Conservation (phyloP, 2,797 vertebrate species). For the Carapus acus region DNA sequence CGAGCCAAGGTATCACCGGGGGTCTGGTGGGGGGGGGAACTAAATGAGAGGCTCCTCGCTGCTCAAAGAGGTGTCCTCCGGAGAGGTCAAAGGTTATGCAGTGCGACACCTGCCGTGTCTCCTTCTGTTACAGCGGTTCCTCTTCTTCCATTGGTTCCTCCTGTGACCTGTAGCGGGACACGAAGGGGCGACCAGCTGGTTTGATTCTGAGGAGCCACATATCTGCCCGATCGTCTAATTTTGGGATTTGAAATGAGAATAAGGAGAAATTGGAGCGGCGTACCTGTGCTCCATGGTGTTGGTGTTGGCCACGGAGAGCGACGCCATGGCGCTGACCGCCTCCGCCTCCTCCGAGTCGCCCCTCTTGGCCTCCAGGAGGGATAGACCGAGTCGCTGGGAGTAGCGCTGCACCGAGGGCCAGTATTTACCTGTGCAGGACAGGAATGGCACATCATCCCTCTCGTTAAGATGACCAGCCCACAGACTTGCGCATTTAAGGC, state of each 20-base stretch:
- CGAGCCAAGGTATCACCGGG: constrained; percentile 56
- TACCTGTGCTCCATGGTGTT: constrained; percentile 83
- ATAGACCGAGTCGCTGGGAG: constrained; percentile 74
- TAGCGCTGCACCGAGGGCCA: constrained; percentile 83
- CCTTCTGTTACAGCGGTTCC: constrained; percentile 82
- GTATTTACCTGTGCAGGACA: constrained; percentile 79
- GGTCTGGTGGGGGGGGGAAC: constrained; percentile 33
- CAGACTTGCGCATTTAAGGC: background rate
- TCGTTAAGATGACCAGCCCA: background rate
- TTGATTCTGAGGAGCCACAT: no score
- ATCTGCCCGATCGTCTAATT: no score
- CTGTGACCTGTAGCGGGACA: constrained; percentile 69
- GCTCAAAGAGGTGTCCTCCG: constrained; percentile 56
- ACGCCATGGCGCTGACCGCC: constrained; percentile 95
- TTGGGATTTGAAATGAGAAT: no score
- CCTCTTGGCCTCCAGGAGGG: constrained; percentile 86
- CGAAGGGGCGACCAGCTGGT: background rate
- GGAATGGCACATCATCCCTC: background rate
- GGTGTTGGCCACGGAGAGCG: constrained; percentile 85
- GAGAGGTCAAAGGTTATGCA: constrained; percentile 63
- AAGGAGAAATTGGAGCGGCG: no score
- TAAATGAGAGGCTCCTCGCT: constrained; percentile 69
- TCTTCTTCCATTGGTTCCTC: constrained; percentile 97
- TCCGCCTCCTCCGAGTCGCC: constrained; percentile 92
- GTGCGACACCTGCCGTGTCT: constrained; percentile 49